These are phyloP conservation scores for Calliopum simillimum DNA, from an alignment of 2,888 invertebrate species.

Conservation along the genomic window DNA sequence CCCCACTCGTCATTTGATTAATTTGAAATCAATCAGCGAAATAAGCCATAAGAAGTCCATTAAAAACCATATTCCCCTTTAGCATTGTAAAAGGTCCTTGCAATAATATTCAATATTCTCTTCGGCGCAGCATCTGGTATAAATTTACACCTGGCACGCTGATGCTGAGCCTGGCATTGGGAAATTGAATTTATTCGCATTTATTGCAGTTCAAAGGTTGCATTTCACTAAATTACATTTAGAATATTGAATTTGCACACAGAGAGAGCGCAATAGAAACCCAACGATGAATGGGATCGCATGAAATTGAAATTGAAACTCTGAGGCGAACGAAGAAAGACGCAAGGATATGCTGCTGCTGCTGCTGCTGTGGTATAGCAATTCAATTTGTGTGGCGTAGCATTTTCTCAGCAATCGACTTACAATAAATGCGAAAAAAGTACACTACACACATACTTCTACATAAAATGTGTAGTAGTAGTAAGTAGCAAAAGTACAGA, in stretches of 20 bases:
- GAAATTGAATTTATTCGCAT: conserved; percentile 48
- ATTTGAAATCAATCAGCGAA: too few species aligned
- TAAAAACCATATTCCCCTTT: too few species aligned
- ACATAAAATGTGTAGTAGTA: too few species aligned
- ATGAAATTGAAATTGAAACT: conserved; percentile 16
- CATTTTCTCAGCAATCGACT: background rate
- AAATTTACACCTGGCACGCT: conserved; percentile 17
- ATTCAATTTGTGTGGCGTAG: conserved; percentile 36
- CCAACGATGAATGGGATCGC: conserved; percentile 19
- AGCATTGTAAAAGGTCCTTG: too few species aligned
- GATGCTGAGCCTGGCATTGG: background rate
- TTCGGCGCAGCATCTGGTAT: background rate
- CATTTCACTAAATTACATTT: conserved; percentile 47
- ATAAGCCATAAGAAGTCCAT: too few species aligned
- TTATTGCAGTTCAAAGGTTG: conserved; percentile 47
- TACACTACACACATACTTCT: too few species aligned
- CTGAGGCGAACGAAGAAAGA: conserved; percentile 24
- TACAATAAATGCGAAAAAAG: too few species aligned
- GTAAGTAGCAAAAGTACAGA: too few species aligned
- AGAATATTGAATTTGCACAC: conserved; percentile 43
- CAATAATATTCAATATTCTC: too few species aligned
- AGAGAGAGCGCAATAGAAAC: background rate
- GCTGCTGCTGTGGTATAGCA: conserved; percentile 8
- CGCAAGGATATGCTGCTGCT: conserved; percentile 2
- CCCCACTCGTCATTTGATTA: too few species aligned